Evolutionary conservation across 2,113 vertebrate species (phyloP), one percentile per base, ranked within the genome.

Genomic region (Galbula dea): DNA sequence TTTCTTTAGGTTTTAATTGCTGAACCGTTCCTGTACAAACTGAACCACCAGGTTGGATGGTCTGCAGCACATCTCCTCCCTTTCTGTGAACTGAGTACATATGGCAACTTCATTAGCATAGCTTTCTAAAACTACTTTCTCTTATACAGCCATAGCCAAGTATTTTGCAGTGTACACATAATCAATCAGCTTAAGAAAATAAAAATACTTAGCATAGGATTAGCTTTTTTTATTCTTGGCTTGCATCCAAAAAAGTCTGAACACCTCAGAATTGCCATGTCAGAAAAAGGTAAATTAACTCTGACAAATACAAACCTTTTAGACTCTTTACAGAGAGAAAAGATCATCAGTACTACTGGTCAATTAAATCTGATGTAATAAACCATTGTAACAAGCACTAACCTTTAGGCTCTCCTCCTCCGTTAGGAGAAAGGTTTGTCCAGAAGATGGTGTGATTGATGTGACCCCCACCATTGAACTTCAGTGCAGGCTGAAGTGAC

Each of bases 381-480:
- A 96, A 55, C 10, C 46, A 37, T 15, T 15, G 5, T 49, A 83
- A 49, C 5, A 32, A 20, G 1, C 26, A 61, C 98, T 96, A 46
- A 99, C 99, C 99, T 98, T 98, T 98, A 83, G 99, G 99, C 66
- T 99, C 99, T 37, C 98, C 98, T 67, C 99, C 99, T 71, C 99
- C 98, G 12, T 97, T 98, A 26, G 99, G 99, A 81, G 98, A 99
- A 75, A 99, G 98, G 94, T 99, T 99, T 52, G 99, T 99, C 99
- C 99, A 99, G 97, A 99, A 99, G 86, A 99, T 99, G n/a, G 89
- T 97, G 78, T 99, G 99, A 94, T 99, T 99, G 95, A 99, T 97
- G 76, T 99, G 99, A 45, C 99, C 99, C 27, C 99, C 99, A 22
- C 99, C 99, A 37, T 99, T 99, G 96, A 99, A 99, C 94, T 95